Evolutionary conservation across 2,888 invertebrate genomes (phyloP).

Genomic region (Biston betularia): DNA sequence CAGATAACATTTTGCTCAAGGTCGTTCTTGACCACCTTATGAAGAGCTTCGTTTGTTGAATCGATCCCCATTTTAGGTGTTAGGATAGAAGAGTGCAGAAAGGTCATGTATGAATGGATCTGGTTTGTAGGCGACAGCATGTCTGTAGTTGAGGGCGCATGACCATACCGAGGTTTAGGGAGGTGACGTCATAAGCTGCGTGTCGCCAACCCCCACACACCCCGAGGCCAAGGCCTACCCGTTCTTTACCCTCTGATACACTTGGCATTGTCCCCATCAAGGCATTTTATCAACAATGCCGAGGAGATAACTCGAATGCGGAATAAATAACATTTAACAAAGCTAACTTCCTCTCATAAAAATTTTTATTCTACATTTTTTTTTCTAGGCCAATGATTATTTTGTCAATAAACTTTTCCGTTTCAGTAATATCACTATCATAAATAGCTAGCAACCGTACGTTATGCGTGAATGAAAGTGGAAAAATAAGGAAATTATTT

Average conservation of each 20-base stretch:
- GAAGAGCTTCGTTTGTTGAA: constrained; percentile 38
- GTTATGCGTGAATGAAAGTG: background rate
- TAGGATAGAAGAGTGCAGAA: constrained; percentile 32
- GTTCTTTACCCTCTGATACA: constrained; percentile 61
- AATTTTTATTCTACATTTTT: constrained; percentile 18
- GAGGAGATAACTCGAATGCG: constrained; percentile 36
- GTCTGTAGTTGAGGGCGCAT: constrained; percentile 62
- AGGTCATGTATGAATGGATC: constrained; percentile 39
- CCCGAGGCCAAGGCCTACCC: constrained; percentile 67
- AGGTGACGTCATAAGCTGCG: constrained; percentile 71
- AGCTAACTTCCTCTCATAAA: constrained; percentile 16
- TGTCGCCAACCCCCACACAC: constrained; percentile 65
- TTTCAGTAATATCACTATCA: constrained; percentile 6
- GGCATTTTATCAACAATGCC: constrained; percentile 45
- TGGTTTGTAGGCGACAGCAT: constrained; percentile 52
- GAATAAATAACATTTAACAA: constrained; percentile 23
- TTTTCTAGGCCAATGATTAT: constrained; percentile 22
- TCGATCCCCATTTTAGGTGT: constrained; percentile 26
- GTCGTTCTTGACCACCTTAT: constrained; percentile 33
- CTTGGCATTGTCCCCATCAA: constrained; percentile 70
- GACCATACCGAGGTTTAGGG: constrained; percentile 50
- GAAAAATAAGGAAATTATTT: constrained; percentile 11
- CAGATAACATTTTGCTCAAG: constrained; percentile 36
- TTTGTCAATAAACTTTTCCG: constrained; percentile 21
- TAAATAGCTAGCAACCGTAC: constrained; percentile 11